Evolutionary conservation across 2,888 invertebrate genomes (phyloP).

Genomic region (Busseola fusca): DNA sequence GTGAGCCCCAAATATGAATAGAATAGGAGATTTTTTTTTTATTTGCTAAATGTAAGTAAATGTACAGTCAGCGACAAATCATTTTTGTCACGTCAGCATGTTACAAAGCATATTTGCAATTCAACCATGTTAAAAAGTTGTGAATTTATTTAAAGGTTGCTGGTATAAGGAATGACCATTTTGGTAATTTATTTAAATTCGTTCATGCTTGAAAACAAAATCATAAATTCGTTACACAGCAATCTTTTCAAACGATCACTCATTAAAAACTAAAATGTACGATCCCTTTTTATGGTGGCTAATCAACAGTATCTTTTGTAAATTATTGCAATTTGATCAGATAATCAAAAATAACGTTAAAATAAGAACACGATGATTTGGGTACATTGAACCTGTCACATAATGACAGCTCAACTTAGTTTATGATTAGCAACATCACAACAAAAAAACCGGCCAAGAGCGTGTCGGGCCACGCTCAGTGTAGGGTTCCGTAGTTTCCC

Average conservation of each 20-base stretch:
- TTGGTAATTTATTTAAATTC: slow-evolving; percentile 18
- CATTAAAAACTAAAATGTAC: slow-evolving; percentile 21
- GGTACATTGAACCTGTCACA: slow-evolving; percentile 48
- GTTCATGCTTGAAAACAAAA: slow-evolving; percentile 19
- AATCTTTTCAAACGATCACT: slow-evolving; percentile 26
- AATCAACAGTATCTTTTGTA: slow-evolving; percentile 35
- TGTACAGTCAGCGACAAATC: neutral
- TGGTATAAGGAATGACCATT: neutral
- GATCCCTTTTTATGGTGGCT: slow-evolving; percentile 46
- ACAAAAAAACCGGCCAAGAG: too few relatives aligned
- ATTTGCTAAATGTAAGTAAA: neutral
- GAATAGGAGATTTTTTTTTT: neutral
- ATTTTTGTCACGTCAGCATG: neutral
- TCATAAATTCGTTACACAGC: slow-evolving; percentile 26
- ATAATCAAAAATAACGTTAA: slow-evolving; percentile 29
- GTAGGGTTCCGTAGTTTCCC: too few relatives aligned
- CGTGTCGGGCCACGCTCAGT: too few relatives aligned
- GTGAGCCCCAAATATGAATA: neutral
- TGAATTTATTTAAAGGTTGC: slow-evolving; percentile 7
- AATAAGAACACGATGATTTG: slow-evolving; percentile 18
- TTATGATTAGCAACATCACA: slow-evolving; percentile 50
- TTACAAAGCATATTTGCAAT: too few relatives aligned
- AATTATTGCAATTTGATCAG: slow-evolving; percentile 24
- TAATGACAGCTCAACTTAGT: slow-evolving; percentile 35
- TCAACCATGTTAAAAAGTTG: neutral